phyloP scores from a whole-genome alignment of 2,888 invertebrate genomes.

The Patella ulyssiponensis region DNA sequence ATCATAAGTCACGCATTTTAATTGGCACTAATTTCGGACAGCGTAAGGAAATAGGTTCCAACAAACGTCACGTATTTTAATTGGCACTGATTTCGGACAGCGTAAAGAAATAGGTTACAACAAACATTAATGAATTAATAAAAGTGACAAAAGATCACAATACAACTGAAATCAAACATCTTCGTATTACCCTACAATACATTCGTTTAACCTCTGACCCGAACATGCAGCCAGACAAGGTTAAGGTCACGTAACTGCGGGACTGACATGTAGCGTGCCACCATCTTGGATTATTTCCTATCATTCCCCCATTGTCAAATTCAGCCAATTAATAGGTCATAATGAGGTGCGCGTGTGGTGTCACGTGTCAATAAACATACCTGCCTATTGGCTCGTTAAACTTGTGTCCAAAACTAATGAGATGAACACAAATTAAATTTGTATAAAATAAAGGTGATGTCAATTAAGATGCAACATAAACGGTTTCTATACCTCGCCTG shows the following conservation, averaged over 20 bases:
- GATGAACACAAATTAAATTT: not conserved
- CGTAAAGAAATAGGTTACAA: too few relatives aligned
- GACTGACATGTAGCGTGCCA: not conserved
- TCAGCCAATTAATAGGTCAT: not conserved
- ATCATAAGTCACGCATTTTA: too few relatives aligned
- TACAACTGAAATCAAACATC: not conserved
- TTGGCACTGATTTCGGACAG: too few relatives aligned
- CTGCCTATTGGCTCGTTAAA: slow-evolving; percentile 5
- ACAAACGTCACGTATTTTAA: too few relatives aligned
- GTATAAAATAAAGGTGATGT: slow-evolving; percentile 3
- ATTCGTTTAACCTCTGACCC: not conserved
- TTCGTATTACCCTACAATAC: not conserved
- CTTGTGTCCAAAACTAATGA: slow-evolving; percentile 5
- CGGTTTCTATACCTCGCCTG: not conserved
- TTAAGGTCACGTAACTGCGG: slow-evolving; percentile 6
- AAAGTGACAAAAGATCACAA: not conserved
- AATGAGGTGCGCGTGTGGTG: slow-evolving; percentile 4
- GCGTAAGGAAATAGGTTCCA: too few relatives aligned
- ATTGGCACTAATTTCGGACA: too few relatives aligned
- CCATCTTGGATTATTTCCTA: not conserved
- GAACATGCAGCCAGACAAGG: not conserved
- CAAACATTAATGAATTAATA: not conserved
- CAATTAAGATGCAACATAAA: slow-evolving; percentile 8
- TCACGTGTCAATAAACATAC: slow-evolving; percentile 2
- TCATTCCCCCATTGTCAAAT: not conserved